These are phyloP conservation scores for Scolopax mira DNA, from an alignment of 2,113 vertebrate genomes.

Conservation along the genomic window DNA sequence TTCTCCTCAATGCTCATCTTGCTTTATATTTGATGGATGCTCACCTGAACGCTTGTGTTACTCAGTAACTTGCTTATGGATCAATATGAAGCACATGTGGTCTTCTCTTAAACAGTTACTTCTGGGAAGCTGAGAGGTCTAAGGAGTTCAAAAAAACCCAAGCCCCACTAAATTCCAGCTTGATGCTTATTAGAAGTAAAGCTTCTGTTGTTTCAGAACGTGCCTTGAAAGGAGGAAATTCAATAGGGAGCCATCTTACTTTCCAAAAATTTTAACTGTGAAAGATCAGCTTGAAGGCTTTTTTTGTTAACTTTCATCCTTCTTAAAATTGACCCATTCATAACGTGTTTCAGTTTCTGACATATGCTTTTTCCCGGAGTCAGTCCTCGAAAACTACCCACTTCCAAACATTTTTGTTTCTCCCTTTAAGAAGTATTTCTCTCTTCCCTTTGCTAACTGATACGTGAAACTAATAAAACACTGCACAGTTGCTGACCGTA, in stretches of 20 bases:
- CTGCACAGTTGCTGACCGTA: background rate
- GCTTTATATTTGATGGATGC: background rate
- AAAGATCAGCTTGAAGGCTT: background rate
- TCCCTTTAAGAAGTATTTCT: background rate
- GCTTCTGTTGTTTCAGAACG: background rate
- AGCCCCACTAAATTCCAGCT: background rate
- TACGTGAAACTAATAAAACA: background rate
- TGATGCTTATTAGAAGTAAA: background rate
- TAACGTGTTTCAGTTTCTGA: background rate
- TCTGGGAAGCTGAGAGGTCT: background rate
- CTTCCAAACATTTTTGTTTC: background rate
- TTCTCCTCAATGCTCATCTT: background rate
- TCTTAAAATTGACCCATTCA: background rate
- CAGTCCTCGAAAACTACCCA: background rate
- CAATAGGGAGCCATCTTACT: background rate
- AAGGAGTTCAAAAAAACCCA: background rate
- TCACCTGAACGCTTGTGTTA: background rate
- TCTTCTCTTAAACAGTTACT: background rate
- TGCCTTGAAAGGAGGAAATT: slow-evolving; percentile 5
- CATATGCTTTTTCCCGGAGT: background rate
- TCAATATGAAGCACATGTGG: background rate
- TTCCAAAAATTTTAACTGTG: background rate
- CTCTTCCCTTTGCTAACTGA: background rate
- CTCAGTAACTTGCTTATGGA: background rate
- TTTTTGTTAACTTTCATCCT: slow-evolving; percentile 6